Conservation (phyloP, 2,888 invertebrate species). For the Andrena dorsata region DNA sequence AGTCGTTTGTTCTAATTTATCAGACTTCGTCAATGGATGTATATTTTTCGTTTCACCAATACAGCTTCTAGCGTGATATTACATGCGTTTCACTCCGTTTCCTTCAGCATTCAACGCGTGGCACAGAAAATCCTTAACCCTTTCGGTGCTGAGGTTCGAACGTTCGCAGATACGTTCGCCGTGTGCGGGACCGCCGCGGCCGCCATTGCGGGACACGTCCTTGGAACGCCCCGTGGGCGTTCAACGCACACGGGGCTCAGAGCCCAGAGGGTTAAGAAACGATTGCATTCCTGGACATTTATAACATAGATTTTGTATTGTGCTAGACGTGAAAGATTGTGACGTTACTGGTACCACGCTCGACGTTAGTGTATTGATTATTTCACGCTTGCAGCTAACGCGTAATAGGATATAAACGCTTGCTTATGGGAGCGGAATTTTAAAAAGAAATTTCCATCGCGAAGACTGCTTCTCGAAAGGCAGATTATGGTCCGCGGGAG, state of each 20-base stretch:
- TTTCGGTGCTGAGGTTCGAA: constrained; percentile 3
- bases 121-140: constrained; percentile 18
- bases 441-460: neutral
- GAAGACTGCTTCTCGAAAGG: neutral
- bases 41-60: constrained; percentile 2
- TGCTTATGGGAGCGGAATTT: neutral
- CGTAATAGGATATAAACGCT: neutral
- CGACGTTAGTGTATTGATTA: neutral
- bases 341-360: neutral
- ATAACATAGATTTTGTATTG: neutral
- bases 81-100: constrained; percentile 16
- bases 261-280: neutral
- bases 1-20: neutral
- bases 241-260: neutral
- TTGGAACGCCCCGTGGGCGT: too few species aligned
- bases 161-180: too few species aligned
- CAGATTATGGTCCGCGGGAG: neutral
- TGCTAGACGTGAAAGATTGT: neutral
- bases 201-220: too few species aligned
- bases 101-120: constrained; percentile 25
- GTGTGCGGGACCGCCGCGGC: too few species aligned
- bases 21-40: constrained; percentile 4
- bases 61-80: constrained; percentile 4
- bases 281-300: neutral
- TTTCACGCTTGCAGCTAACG: neutral